Evolutionary conservation across 53 echinoderm and acorn worm species (phyloP).

Genomic region (Echinometra lucunter): DNA sequence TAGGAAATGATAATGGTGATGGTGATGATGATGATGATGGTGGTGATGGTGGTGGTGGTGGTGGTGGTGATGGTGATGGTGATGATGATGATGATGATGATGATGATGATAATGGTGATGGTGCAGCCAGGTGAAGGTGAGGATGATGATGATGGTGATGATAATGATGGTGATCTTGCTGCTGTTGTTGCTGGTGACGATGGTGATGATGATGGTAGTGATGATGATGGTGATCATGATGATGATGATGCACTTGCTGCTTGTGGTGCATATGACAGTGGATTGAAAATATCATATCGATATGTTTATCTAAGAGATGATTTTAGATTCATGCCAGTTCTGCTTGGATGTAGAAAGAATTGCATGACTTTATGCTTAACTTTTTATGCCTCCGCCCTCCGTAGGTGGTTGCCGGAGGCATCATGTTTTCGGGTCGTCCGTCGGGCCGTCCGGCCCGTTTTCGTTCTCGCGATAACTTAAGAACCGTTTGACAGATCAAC

Average conservation of each 20-base stretch:
- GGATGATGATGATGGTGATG: constrained; percentile 37
- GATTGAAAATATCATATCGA: no score
- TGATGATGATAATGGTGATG: constrained; percentile 8
- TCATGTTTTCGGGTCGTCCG: no score
- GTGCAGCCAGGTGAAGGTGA: not conserved
- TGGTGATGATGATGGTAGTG: constrained; percentile 67
- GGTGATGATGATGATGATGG: constrained; percentile 20
- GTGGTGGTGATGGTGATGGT: not conserved
- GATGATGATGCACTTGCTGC: constrained; percentile 64
- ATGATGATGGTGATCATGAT: constrained; percentile 67
- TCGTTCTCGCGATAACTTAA: no score
- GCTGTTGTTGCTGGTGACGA: constrained; percentile 58
- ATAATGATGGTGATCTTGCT: constrained; percentile 60
- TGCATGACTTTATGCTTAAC: no score
- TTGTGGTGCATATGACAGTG: no score
- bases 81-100: constrained; percentile 18
- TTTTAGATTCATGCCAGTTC: no score
- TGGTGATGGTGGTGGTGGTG: constrained; percentile 10
- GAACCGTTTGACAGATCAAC: no score
- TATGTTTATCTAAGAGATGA: no score
- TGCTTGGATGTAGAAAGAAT: no score
- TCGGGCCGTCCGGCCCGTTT: no score
- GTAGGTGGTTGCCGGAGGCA: no score
- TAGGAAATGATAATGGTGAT: not conserved
- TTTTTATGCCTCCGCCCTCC: no score